Conservation (phyloP, 1,140 invertebrate genomes). For the Eufriesea mexicana region DNA sequence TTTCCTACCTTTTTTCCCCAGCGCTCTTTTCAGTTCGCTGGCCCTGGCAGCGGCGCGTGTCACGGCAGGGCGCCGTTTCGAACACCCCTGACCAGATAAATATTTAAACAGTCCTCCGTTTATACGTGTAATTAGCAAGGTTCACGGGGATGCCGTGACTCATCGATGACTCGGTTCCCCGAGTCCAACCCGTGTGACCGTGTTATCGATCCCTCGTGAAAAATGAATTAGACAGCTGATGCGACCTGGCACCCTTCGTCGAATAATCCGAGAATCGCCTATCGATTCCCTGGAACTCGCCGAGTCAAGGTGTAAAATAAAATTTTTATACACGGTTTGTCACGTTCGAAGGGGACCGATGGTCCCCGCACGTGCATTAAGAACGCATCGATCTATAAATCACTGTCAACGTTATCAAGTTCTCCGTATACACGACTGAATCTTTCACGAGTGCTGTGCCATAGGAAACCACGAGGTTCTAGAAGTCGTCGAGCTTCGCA, state of each 20-base stretch:
- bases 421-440: background rate
- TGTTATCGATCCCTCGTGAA: background rate
- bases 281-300: background rate
- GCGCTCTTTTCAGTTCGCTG: background rate
- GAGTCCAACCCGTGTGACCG: too few species aligned
- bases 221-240: background rate
- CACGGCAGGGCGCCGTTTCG: background rate
- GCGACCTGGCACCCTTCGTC: background rate
- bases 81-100: background rate
- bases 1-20: background rate
- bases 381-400: slow-evolving; percentile 20
- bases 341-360: background rate
- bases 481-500: too few species aligned
- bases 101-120: background rate
- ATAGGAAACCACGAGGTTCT: background rate
- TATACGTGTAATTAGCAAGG: background rate
- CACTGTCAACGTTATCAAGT: slow-evolving; percentile 12
- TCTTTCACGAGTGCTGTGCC: slow-evolving; percentile 3
- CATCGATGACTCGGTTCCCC: background rate
- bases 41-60: background rate
- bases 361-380: background rate
- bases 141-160: background rate
- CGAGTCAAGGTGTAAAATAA: background rate
- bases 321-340: slow-evolving; percentile 18
- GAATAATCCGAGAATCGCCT: slow-evolving; percentile 3